These are phyloP conservation scores for Okapia johnstoni DNA, from an alignment of 2,113 vertebrate species.

Conservation along the genomic window DNA sequence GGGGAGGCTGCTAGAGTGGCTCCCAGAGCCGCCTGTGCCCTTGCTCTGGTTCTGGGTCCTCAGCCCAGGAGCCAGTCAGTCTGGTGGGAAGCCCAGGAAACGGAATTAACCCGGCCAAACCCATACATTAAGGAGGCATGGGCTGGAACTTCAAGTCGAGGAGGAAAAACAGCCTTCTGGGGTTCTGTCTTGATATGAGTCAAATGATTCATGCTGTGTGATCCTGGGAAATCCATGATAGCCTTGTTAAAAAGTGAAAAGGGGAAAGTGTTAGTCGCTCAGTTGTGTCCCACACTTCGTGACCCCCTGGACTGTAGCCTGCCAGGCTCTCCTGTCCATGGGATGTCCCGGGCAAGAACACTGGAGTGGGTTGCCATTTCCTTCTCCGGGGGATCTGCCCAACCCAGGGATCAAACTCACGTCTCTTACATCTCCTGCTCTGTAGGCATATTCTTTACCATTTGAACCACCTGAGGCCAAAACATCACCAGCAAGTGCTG, in stretches of 20 bases:
- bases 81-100: slow-evolving; percentile 73
- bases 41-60: slow-evolving; percentile 46
- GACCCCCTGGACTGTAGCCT: not conserved
- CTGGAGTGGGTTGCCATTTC: not conserved
- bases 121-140: slow-evolving; percentile 36
- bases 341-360: not conserved
- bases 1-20: not conserved
- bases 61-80: slow-evolving; percentile 54
- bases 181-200: slow-evolving; percentile 44
- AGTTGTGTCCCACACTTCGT: not conserved
- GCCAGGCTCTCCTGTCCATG: not conserved
- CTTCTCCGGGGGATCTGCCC: not conserved
- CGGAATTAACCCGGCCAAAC: slow-evolving; percentile 58
- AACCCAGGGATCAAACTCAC: not conserved
- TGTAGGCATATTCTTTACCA: not conserved
- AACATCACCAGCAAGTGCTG: not conserved
- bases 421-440: not conserved
- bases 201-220: not conserved
- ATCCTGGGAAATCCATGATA: not conserved
- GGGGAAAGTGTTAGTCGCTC: not conserved
- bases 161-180: slow-evolving; percentile 29
- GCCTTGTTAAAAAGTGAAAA: not conserved
- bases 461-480: not conserved
- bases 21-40: not conserved
- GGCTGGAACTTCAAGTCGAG: slow-evolving; percentile 58